Percentiles rank a stretch among this genome's conserved stretches.
Conservation (phyloP, 2,113 vertebrate genomes). For the Eira barbara region DNA sequence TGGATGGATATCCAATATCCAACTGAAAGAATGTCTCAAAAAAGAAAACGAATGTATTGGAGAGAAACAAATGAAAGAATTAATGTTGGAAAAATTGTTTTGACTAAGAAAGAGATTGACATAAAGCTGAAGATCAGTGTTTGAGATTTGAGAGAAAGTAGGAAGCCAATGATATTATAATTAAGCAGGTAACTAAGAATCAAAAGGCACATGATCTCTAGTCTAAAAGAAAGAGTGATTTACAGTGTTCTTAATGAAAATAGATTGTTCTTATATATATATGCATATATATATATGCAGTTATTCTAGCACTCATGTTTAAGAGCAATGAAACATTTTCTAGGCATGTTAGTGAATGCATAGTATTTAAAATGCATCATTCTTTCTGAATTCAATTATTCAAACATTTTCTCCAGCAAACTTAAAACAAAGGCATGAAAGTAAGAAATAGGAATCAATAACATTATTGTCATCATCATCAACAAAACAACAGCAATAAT, state of each 20-base stretch:
- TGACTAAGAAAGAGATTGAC: not conserved
- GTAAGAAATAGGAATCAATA: not conserved
- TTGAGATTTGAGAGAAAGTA: not conserved
- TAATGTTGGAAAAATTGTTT: not conserved
- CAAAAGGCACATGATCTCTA: not conserved
- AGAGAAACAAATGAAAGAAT: not conserved
- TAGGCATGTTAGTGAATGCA: not conserved
- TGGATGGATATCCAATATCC: not conserved
- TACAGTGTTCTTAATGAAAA: not conserved
- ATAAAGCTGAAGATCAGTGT: not conserved
- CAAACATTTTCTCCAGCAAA: not conserved
- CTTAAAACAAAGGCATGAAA: not conserved
- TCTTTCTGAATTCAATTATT: not conserved
- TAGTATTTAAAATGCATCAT: not conserved
- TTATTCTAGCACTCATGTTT: not conserved
- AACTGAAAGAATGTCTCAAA: not conserved
- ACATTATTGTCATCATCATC: not conserved
- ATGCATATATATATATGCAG: not conserved
- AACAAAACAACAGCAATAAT: not conserved
- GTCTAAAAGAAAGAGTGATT: not conserved
- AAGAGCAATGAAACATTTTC: not conserved
- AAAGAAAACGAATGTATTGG: not conserved
- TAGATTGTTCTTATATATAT: not conserved
- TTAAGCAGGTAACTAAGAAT: not conserved
- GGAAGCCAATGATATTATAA: not conserved